These are phyloP conservation scores for Nematolebias whitei DNA, from an alignment of 2,113 vertebrate genomes.

Conservation along the genomic window DNA sequence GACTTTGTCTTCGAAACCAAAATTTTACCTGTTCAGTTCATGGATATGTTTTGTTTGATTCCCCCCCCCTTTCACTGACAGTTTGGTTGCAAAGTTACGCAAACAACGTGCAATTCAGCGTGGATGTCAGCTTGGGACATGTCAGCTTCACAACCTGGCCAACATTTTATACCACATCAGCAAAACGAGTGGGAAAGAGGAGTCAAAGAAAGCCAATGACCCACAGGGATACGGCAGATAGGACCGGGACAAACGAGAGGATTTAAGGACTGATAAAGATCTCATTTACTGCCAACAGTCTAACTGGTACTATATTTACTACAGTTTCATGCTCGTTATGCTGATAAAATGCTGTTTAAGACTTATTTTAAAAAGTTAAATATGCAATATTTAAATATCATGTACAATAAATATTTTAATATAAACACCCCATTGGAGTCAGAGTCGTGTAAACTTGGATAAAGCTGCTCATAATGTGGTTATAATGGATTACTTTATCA, in stretches of 20 bases:
- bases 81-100: conserved; percentile 41
- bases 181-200: conserved; percentile 68
- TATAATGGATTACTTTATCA: too few species aligned
- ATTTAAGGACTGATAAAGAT: conserved; percentile 22
- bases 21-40: too few species aligned
- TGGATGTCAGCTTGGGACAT: conserved; percentile 80
- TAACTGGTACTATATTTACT: conserved; percentile 60
- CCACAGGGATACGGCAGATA: conserved; percentile 79
- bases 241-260: neutral
- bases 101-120: conserved; percentile 56
- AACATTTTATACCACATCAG: conserved; percentile 73
- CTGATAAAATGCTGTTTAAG: conserved; percentile 26
- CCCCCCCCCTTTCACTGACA: conserved; percentile 14
- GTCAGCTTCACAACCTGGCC: conserved; percentile 81
- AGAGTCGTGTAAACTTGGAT: neutral
- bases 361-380: conserved; percentile 16
- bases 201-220: conserved; percentile 70
- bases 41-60: too few species aligned
- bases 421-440: conserved; percentile 2
- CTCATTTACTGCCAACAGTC: conserved; percentile 33
- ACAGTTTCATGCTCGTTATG: conserved; percentile 17
- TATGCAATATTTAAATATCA: conserved; percentile 61
- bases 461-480: neutral
- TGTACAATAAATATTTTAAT: conserved; percentile 64
- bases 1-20: too few species aligned